phyloP scores from a whole-genome alignment of 2,797 vertebrate species.

The Pangasius krempfi region DNA sequence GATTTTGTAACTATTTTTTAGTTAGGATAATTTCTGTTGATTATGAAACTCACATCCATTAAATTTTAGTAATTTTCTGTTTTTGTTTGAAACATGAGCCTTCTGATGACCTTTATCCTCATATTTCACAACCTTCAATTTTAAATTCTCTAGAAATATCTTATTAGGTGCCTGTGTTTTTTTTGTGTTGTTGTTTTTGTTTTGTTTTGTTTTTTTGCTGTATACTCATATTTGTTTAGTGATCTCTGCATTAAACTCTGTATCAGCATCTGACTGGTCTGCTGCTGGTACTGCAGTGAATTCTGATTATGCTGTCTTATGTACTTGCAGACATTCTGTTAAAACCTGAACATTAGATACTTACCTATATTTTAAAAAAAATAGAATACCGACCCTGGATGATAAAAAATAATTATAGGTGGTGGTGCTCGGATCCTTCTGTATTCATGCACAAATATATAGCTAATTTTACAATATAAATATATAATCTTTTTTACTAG shows the following conservation, averaged over 20 bases:
- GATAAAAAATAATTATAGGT: not conserved
- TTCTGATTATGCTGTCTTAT: not conserved
- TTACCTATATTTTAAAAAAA: not conserved
- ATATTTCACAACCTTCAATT: not conserved
- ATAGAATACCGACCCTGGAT: not conserved
- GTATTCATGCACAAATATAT: not conserved
- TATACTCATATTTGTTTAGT: constrained; percentile 2
- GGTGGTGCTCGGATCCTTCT: not conserved
- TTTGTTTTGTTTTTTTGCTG: not conserved
- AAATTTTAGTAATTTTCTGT: not conserved
- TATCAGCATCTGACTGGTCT: not conserved
- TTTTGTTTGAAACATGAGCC: not conserved
- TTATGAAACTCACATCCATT: not conserved
- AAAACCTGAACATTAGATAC: not conserved
- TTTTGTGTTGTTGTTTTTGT: not conserved
- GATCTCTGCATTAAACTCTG: not conserved
- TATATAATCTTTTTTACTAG: not conserved
- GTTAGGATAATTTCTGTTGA: not conserved
- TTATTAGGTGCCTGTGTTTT: not conserved
- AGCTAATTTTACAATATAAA: not conserved
- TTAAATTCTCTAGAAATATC: not conserved
- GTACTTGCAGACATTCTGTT: not conserved
- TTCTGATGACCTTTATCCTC: not conserved
- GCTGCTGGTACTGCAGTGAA: not conserved
- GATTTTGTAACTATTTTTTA: not conserved